phyloP scores from a whole-genome alignment of 1,140 invertebrate genomes.

The Charaxes varanes region DNA sequence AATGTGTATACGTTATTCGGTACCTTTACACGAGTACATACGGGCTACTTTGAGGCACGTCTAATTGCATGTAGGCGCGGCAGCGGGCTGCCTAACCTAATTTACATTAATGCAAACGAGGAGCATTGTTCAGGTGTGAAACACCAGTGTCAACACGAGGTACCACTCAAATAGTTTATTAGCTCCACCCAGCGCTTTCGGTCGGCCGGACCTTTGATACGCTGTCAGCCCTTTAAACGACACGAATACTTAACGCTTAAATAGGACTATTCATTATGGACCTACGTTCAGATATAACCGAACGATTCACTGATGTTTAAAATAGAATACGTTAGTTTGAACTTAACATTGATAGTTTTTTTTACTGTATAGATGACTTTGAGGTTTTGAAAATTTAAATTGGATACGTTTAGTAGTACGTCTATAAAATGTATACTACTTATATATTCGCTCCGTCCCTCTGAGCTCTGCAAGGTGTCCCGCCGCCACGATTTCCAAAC shows the following conservation, averaged over 20 bases:
- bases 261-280: conserved; percentile 19
- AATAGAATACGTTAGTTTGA: no score
- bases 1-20: conserved; percentile 49
- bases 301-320: no score
- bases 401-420: no score
- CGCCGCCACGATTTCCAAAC: no score
- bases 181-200: conserved; percentile 65
- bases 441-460: no score
- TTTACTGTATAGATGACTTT: no score
- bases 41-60: conserved; percentile 57
- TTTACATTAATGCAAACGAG: conserved; percentile 74
- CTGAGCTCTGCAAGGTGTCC: no score
- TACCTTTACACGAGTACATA: conserved; percentile 51
- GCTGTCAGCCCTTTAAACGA: conserved; percentile 56
- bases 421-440: no score
- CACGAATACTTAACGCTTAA: conserved; percentile 55
- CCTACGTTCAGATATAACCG: no score
- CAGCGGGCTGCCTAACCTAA: conserved; percentile 66
- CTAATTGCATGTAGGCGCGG: conserved; percentile 68
- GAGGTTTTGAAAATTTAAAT: no score
- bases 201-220: conserved; percentile 59
- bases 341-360: no score
- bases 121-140: conserved; percentile 72
- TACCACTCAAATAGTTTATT: conserved; percentile 71
- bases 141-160: conserved; percentile 69